These are phyloP conservation scores for Marmota monax DNA, from an alignment of 2,113 vertebrate genomes.

Conservation along the genomic window DNA sequence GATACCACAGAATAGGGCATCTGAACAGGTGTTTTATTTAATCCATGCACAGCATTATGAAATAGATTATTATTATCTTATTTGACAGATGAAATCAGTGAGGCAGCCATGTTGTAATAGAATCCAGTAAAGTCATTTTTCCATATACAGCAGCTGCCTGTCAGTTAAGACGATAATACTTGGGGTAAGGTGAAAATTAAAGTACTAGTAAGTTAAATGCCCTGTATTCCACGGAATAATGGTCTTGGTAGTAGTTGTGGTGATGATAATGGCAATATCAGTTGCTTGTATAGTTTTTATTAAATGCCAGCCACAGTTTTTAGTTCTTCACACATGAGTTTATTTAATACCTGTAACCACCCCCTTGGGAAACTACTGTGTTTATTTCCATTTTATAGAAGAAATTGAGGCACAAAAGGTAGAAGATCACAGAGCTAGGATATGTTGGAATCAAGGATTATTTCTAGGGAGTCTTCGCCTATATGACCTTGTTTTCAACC, in stretches of 20 bases:
- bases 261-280: background rate
- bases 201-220: constrained; percentile 17
- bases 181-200: constrained; percentile 44
- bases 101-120: background rate
- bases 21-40: constrained; percentile 11
- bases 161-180: constrained; percentile 36
- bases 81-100: constrained; percentile 52
- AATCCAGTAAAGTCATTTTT: background rate
- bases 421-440: constrained; percentile 35
- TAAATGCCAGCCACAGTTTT: background rate
- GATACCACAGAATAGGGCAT: constrained; percentile 33
- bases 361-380: background rate
- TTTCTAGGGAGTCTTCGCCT: background rate
- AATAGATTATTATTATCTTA: background rate
- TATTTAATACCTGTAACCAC: background rate
- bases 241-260: background rate
- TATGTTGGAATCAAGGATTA: background rate
- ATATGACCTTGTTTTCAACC: constrained; percentile 29
- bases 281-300: background rate
- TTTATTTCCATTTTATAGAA: constrained; percentile 39
- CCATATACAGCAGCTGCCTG: background rate
- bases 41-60: background rate
- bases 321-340: constrained; percentile 36
- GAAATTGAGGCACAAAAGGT: constrained; percentile 54
- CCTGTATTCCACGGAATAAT: background rate